A percentile compares a stretch with the other conserved stretches of the same genome.
Evolutionary conservation across 2,888 invertebrate genomes (phyloP).

Genomic region (Metacarcinus magister): DNA sequence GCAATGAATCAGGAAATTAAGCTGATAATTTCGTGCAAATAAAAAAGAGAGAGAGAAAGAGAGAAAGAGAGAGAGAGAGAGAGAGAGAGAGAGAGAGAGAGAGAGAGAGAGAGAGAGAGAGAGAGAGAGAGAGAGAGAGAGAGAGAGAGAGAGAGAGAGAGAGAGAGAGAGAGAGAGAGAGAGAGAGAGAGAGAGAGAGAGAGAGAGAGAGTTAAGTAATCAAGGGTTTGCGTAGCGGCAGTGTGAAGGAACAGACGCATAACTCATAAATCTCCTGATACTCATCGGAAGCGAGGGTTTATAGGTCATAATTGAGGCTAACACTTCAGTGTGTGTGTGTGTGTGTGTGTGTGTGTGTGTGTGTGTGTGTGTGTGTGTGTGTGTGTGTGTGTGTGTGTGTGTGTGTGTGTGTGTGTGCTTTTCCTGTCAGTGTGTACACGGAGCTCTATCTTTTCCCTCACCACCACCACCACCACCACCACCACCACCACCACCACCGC

Average conservation of each 20-base stretch:
- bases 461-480: background rate
- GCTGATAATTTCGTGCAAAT: background rate
- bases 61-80: no score
- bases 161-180: slow-evolving; percentile 13
- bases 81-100: no score
- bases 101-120: no score
- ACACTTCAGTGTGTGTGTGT: slow-evolving; percentile 56
- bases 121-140: no score
- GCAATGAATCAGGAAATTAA: background rate
- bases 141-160: slow-evolving; percentile 1
- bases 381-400: slow-evolving; percentile 36
- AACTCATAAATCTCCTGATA: slow-evolving; percentile 55
- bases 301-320: slow-evolving; percentile 61
- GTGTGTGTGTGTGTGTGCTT: slow-evolving; percentile 55
- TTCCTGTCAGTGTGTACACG: background rate
- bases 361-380: slow-evolving; percentile 52
- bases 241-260: slow-evolving; percentile 42
- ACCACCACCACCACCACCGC: no score
- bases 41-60: no score
- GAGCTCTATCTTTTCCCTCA: background rate
- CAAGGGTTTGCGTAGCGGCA: background rate
- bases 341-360: slow-evolving; percentile 58
- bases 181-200: slow-evolving; percentile 48
- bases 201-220: slow-evolving; percentile 36
- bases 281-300: slow-evolving; percentile 54